These are phyloP conservation scores for Aix galericulata DNA, from an alignment of 2,113 vertebrate genomes.

Conservation along the genomic window DNA sequence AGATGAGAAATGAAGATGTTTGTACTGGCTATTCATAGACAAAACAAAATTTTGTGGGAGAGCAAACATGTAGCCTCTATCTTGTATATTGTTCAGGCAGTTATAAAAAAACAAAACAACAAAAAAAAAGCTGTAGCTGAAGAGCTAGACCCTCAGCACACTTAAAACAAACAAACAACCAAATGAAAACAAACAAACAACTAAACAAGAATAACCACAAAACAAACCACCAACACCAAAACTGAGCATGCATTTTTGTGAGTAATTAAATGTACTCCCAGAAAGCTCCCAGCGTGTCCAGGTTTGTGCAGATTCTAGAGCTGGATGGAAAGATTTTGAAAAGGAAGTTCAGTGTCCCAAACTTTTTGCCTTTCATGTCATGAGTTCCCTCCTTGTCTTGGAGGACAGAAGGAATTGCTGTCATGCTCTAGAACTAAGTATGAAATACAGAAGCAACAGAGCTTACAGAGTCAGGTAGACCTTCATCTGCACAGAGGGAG, in stretches of 20 bases:
- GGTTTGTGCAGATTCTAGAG: neutral
- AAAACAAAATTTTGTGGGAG: neutral
- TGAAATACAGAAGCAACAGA: neutral
- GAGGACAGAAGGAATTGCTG: neutral
- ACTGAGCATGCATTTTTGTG: neutral
- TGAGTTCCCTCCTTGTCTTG: accelerated
- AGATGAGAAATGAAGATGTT: neutral
- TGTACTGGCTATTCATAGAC: neutral
- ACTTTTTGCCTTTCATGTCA: neutral
- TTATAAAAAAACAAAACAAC: neutral
- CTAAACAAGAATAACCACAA: neutral
- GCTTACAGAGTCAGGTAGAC: neutral
- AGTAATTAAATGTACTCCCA: neutral
- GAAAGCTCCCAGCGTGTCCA: neutral
- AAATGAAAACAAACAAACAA: neutral
- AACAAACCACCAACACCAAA: too few species aligned
- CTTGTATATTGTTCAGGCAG: neutral
- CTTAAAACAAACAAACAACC: neutral
- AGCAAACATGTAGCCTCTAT: neutral
- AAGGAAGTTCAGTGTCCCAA: neutral
- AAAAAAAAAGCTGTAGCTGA: neutral
- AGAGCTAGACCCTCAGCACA: neutral
- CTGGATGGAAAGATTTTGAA: neutral
- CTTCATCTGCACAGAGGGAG: neutral
- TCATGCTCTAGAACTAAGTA: neutral